Evolutionary conservation across 2,113 vertebrate genomes (phyloP), one percentile per base, ranked within the genome.

Genomic region (Lagopus muta): DNA sequence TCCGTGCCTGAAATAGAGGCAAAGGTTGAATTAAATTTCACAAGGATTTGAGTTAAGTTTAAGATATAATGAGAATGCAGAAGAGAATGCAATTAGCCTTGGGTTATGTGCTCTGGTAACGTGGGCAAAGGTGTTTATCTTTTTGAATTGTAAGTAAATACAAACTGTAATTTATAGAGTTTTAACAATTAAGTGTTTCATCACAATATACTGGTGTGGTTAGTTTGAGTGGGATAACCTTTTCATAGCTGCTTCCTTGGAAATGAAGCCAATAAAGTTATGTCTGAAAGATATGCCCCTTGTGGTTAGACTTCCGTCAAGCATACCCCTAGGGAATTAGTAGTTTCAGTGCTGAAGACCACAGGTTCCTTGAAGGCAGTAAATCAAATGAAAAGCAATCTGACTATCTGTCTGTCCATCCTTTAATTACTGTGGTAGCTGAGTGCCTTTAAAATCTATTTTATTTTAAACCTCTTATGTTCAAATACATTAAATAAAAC

Each of bases 241-340:
- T 95, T 95, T 94, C 61, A 16, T 58, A 93, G 48, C 79, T 93
- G 80, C 88, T 97, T 67, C 94, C 88, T 65, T 92, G 72, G 90
- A 90, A 95, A 95, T 91, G 54, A 91, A 86, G 13, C 67, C 61
- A 43, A 58, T 91, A 80, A 78, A 82, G 92, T 90, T 84, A 32
- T 61, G 30, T 90, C 90, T 92, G 82, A 77, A 91, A 96, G 87
- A 50, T 74, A 12, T 93, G 81, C 57, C 76, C 69, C 65, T 74
- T 82, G 75, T 90, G 90, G 66, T 66, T 82, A 72, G 42, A 89
- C 64, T 76, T 92, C 69, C 88, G 69, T 60, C 57, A 55, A 89
- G 84, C 84, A 72, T 2, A 1, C 20, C 69, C 65, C 48, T 17
- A 11, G 40, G 43, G 55, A 88, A 65, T 71, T 79, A 80, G 20